Percentiles rank a stretch among this genome's conserved stretches.
These are phyloP conservation scores for Hemichromis elongatus DNA, from an alignment of 2,113 vertebrate species.

Conservation along the genomic window DNA sequence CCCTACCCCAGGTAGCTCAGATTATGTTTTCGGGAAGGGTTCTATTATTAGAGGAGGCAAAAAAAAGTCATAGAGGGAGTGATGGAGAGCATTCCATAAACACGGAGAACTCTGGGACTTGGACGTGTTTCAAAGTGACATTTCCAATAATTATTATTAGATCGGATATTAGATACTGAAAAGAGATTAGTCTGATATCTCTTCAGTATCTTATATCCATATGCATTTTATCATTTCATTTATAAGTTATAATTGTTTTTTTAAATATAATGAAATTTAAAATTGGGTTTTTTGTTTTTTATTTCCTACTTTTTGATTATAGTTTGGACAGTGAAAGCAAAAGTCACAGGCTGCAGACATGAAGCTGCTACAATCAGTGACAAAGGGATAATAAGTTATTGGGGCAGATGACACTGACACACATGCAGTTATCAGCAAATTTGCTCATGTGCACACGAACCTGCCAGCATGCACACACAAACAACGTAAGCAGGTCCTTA, in stretches of 20 bases:
- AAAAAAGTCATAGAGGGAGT: background rate
- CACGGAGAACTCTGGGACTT: background rate
- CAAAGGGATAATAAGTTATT: background rate
- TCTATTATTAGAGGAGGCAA: background rate
- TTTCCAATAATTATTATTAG: background rate
- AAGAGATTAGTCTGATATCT: background rate
- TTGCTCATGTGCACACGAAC: background rate
- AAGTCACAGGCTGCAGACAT: background rate
- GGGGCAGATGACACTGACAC: background rate
- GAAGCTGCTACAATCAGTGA: background rate
- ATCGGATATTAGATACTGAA: background rate
- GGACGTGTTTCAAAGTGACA: background rate
- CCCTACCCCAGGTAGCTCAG: background rate
- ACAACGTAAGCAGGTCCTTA: background rate
- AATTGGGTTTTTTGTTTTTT: accelerated
- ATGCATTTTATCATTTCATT: background rate
- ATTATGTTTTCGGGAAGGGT: background rate
- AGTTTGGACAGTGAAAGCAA: background rate
- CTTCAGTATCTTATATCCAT: background rate
- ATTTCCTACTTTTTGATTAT: background rate
- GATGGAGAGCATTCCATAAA: background rate
- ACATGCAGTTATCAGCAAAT: background rate
- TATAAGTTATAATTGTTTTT: background rate
- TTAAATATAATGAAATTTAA: background rate
- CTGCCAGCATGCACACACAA: background rate